Base-by-base conservation (phyloP, 2,888 invertebrate genomes). In the Tipula lateralis region DNA sequence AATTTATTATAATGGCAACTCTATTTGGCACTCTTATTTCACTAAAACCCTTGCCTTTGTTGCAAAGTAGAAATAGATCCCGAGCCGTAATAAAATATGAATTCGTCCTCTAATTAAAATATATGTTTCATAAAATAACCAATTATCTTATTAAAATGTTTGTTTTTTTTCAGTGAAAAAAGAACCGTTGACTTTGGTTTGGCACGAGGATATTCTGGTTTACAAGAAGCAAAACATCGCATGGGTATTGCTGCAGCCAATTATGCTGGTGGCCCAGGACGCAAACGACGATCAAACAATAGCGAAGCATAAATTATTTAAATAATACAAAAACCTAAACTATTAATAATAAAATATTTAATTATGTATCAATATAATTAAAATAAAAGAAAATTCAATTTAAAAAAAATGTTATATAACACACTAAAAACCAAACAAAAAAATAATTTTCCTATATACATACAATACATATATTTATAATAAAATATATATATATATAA, bases 221-320 rank as follows among this genome's bases (percentile, higher is more conserved):
- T 96, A 32, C 95, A 96, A 87, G 96, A 96, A 86, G 97, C 97
- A 88, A 97, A 97, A 90, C 97, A 97, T 89, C 93, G 97, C 88
- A 96, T 97, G 95, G 97, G 97, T 2, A 90, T 97, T 84, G 95
- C 96, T 80, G 96, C 96, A 0, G 97, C 97, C 87, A 96, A 96
- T 91, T 96, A 94, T 91, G 96, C 97, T 29, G 95, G 95, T 1
- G 96, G 97, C 9, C 97, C 97, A 0, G 96, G 97, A 87, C 93
- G 96, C 90, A 95, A 95, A 93, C 94, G 96, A 88, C 94, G 96
- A 86, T 93, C 93, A 87, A 91, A 90, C 34, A 83, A 83, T 82
- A 82, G 82, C 82, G 82, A 82, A 30, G 82, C 29, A 82, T 82
- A 82, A 82, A 82, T 30, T 30, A 34, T 84, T 39, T 39, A 84